Percentiles rank a stretch among this genome's conserved stretches.
Conservation (phyloP, 2,888 invertebrate species). For the Spisula solida region DNA sequence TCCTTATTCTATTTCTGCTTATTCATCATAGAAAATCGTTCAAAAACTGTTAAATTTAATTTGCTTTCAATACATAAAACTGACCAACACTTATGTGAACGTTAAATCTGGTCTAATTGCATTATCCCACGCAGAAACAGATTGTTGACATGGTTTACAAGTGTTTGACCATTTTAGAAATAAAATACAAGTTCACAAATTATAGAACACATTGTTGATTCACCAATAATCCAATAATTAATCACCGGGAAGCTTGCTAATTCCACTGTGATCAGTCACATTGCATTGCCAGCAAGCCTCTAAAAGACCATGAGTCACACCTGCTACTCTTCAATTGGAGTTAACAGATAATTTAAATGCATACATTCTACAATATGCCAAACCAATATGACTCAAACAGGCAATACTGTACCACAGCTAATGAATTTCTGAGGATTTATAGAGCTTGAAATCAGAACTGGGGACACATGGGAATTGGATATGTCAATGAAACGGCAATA, state of each 20-base stretch:
- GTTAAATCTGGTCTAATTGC: background rate
- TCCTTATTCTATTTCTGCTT: background rate
- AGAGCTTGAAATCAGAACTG: background rate
- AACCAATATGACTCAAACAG: slow-evolving; percentile 16
- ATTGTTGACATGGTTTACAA: background rate
- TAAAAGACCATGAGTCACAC: slow-evolving; percentile 30
- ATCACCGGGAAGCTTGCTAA: slow-evolving; percentile 15
- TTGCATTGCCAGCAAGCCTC: slow-evolving; percentile 31
- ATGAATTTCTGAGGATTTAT: background rate
- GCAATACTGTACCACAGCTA: background rate
- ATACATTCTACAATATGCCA: background rate
- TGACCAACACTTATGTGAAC: background rate
- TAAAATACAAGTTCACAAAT: background rate
- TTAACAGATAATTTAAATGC: background rate
- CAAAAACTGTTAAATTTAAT: slow-evolving; percentile 5
- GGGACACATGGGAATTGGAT: background rate
- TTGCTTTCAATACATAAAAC: slow-evolving; percentile 11
- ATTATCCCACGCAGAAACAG: background rate
- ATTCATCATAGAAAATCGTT: slow-evolving; percentile 2
- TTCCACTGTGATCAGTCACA: background rate
- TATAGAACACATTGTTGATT: slow-evolving; percentile 10
- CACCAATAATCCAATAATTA: background rate
- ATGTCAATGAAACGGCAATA: no score
- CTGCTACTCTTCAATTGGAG: slow-evolving; percentile 22
- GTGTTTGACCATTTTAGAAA: background rate